Percentiles rank a stretch among this genome's conserved stretches.
These are phyloP conservation scores for Paradoxurus hermaphroditus DNA, from an alignment of 2,113 vertebrate species.

Conservation along the genomic window DNA sequence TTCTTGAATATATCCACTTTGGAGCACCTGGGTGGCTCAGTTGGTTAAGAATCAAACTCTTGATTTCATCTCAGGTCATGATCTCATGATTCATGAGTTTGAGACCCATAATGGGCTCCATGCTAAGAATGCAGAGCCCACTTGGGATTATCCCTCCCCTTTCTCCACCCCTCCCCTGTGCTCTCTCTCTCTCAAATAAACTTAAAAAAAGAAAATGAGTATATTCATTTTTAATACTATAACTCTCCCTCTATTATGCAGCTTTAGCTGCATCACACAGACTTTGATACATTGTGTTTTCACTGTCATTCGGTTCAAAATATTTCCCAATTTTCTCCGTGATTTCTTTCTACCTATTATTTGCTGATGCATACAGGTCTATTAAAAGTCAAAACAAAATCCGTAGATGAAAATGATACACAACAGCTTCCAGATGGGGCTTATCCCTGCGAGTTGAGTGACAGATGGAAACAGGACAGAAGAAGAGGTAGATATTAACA, in stretches of 20 bases:
- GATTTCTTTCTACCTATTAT: not conserved
- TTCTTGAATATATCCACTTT: not conserved
- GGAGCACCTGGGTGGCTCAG: too few species aligned
- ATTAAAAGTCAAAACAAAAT: not conserved
- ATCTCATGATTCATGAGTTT: too few species aligned
- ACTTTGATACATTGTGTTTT: not conserved
- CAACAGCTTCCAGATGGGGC: not conserved
- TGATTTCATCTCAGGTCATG: too few species aligned
- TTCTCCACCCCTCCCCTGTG: too few species aligned
- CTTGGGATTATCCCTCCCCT: too few species aligned
- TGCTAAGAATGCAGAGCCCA: too few species aligned
- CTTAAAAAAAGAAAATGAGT: not conserved
- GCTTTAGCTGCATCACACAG: not conserved
- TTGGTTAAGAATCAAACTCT: too few species aligned
- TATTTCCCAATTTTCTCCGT: not conserved
- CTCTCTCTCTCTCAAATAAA: too few species aligned
- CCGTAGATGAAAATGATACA: not conserved
- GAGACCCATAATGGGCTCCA: too few species aligned
- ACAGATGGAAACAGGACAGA: not conserved
- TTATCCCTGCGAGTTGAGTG: not conserved
- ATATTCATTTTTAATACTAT: not conserved
- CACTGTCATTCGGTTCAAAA: not conserved
- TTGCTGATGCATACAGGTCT: not conserved
- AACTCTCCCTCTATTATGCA: not conserved
- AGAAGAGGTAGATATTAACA: not conserved